Evolutionary conservation across 2,113 vertebrate species (phyloP).

Genomic region (Epinephelus cyanopodus): DNA sequence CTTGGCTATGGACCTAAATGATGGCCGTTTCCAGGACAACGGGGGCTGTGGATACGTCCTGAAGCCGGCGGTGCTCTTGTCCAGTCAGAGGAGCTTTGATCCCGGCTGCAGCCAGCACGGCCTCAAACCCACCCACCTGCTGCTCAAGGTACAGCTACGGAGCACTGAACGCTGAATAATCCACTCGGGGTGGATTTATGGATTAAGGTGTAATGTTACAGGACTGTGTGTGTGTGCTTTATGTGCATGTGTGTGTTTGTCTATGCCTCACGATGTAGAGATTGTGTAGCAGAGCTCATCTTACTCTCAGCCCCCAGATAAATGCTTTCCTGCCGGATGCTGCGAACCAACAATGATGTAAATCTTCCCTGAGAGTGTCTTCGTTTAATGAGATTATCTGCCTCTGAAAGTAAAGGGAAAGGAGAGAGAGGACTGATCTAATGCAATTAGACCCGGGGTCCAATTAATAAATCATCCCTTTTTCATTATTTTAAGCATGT

Average conservation of each 20-base stretch:
- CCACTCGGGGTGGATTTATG: conserved; percentile 45
- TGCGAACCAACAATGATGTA: conserved; percentile 62
- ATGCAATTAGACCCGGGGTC: conserved; percentile 55
- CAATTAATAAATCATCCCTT: conserved; percentile 66
- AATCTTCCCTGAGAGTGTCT: conserved; percentile 60
- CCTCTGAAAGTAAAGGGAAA: conserved; percentile 45
- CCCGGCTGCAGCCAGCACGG: conserved; percentile 64
- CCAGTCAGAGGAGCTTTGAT: conserved; percentile 72
- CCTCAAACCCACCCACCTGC: conserved; percentile 77
- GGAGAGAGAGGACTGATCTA: conserved; percentile 33
- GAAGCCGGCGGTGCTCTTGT: conserved; percentile 87
- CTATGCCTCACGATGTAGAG: conserved; percentile 21
- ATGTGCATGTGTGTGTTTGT: not conserved
- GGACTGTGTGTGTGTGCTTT: conserved; percentile 23
- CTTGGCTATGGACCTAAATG: conserved; percentile 88
- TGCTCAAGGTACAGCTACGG: conserved; percentile 75
- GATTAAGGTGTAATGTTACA: conserved; percentile 53
- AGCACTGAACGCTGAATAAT: conserved; percentile 31
- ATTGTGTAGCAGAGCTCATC: conserved; percentile 54
- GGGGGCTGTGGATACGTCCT: conserved; percentile 90
- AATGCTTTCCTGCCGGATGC: conserved; percentile 50
- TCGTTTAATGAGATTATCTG: conserved; percentile 70
- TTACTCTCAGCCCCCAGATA: conserved; percentile 49
- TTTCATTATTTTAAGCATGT: conserved; percentile 55
- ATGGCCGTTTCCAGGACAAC: conserved; percentile 92